These are phyloP conservation scores for Poliocrania exsul DNA, from an alignment of 2,797 vertebrate genomes.

Conservation along the genomic window DNA sequence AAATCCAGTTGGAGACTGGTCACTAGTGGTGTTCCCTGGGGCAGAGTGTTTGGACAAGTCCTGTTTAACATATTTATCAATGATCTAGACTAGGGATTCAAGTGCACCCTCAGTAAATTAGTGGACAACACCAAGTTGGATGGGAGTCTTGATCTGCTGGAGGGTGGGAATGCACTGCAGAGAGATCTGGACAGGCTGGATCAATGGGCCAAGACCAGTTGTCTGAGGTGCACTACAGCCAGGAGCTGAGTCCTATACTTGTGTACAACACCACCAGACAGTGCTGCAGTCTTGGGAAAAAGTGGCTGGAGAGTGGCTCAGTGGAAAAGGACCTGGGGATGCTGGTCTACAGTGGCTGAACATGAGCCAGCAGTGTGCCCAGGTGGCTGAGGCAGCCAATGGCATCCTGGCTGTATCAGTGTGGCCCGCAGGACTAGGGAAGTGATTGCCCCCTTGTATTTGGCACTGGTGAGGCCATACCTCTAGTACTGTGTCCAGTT, in stretches of 20 bases:
- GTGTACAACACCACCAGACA: not conserved
- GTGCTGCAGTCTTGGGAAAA: too few relatives aligned
- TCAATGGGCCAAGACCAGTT: not conserved
- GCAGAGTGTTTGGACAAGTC: not conserved
- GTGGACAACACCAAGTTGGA: not conserved
- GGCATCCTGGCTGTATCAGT: not conserved
- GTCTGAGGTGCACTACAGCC: not conserved
- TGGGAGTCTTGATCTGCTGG: not conserved
- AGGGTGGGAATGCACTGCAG: not conserved
- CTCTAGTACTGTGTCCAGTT: too few relatives aligned
- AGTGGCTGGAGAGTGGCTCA: not conserved
- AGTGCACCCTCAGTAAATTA: not conserved
- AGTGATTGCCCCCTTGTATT: not conserved
- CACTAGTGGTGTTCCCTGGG: not conserved
- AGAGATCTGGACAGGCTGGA: not conserved
- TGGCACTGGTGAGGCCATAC: not conserved
- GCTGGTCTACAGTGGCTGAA: accelerated
- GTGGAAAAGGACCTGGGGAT: not conserved
- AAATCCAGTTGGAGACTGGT: too few relatives aligned
- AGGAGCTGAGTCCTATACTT: too few relatives aligned
- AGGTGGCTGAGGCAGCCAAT: too few relatives aligned
- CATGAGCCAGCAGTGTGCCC: not conserved
- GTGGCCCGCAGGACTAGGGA: not conserved
- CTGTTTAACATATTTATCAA: not conserved
- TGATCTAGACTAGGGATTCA: not conserved